A percentile compares a stretch with the other conserved stretches of the same genome.
phyloP scores from a whole-genome alignment of 1,140 invertebrate genomes.

The Eriocheir sinensis region DNA sequence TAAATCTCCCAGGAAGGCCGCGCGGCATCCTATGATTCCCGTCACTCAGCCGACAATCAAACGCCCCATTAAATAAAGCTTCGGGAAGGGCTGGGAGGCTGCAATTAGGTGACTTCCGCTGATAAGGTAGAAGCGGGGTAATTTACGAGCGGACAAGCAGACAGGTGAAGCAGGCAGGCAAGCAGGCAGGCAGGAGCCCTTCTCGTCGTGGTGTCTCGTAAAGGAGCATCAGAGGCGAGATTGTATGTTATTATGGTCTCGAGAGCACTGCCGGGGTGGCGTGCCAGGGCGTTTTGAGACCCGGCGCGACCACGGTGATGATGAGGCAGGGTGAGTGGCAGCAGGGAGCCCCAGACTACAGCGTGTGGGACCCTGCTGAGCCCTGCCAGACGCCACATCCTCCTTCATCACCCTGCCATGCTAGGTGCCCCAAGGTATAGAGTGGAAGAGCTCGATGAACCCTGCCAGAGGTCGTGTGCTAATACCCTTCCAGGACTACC shows the following conservation, averaged over 20 bases:
- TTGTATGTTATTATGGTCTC: background rate
- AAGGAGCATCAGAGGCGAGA: background rate
- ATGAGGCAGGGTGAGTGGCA: background rate
- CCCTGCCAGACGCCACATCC: too few species aligned
- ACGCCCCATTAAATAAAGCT: constrained; percentile 56
- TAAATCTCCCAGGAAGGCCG: background rate
- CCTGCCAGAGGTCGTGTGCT: too few species aligned
- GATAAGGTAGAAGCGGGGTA: background rate
- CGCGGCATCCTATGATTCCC: constrained; percentile 3
- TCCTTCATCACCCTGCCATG: too few species aligned
- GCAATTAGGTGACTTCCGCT: constrained; percentile 55
- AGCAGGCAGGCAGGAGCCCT: constrained; percentile 1
- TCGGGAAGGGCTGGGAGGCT: constrained; percentile 29
- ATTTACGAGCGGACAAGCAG: constrained; percentile 20
- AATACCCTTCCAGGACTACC: too few species aligned
- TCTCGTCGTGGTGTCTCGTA: background rate
- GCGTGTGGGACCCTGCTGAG: too few species aligned
- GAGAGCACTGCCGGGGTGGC: background rate
- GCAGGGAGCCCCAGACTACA: background rate
- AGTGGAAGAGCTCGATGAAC: too few species aligned
- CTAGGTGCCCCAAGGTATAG: too few species aligned
- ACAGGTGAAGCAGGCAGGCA: background rate
- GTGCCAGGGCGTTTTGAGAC: background rate
- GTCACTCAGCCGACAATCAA: constrained; percentile 58
- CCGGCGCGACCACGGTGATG: background rate